These are phyloP conservation scores for Galemys pyrenaicus DNA, from an alignment of 2,113 vertebrate species.

Conservation along the genomic window DNA sequence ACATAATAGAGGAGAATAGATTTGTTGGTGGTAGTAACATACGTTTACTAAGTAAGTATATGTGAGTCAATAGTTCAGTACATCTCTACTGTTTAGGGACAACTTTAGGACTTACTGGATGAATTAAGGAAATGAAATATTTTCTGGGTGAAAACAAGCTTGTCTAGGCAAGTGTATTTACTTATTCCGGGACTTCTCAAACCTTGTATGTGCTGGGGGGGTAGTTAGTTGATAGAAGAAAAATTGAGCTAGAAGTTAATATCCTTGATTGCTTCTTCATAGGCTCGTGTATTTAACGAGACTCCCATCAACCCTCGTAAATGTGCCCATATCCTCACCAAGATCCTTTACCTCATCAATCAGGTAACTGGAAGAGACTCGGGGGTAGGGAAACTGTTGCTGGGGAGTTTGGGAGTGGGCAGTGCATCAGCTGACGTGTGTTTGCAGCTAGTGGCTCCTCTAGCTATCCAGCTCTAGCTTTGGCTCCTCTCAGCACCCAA, in stretches of 20 bases:
- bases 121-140: neutral
- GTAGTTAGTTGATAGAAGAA: neutral
- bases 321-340: constrained; percentile 99
- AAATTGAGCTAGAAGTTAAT: neutral
- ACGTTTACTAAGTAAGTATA: neutral
- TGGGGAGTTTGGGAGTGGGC: neutral
- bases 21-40: neutral
- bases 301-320: constrained; percentile 94
- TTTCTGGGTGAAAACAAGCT: neutral
- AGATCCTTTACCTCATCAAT: constrained; percentile 98
- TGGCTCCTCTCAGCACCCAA: neutral
- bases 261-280: constrained; percentile 62
- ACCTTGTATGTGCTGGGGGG: neutral
- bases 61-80: neutral
- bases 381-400: too few relatives aligned
- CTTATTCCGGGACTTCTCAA: neutral
- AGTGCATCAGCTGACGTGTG: neutral
- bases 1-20: neutral
- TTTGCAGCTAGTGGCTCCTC: neutral
- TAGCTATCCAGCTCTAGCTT: too few relatives aligned
- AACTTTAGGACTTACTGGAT: neutral
- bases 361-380: constrained; percentile 88
- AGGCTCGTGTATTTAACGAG: constrained; percentile 90
- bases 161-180: neutral
- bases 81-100: neutral